Evolutionary conservation across 2,888 invertebrate species (phyloP).

Genomic region (Tridacna gigas): DNA sequence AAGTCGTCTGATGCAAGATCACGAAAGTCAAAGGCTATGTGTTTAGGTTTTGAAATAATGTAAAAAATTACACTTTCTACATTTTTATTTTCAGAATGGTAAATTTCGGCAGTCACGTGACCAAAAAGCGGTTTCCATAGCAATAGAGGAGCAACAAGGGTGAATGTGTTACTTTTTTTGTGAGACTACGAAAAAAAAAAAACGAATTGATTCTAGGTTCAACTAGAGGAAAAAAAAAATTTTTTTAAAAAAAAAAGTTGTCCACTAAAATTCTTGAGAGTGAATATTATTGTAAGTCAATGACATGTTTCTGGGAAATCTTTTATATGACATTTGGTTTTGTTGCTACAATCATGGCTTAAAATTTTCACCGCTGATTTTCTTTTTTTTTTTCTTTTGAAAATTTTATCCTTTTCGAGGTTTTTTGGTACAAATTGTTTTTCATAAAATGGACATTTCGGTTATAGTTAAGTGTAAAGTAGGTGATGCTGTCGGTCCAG

Average conservation of each 20-base stretch:
- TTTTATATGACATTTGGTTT: not conserved
- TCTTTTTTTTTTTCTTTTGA: too few relatives aligned
- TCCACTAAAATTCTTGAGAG: not conserved
- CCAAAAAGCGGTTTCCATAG: constrained; percentile 17
- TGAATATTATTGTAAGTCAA: not conserved
- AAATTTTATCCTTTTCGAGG: too few relatives aligned
- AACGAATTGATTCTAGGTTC: not conserved
- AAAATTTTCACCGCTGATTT: too few relatives aligned
- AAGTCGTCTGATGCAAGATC: too few relatives aligned
- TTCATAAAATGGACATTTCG: too few relatives aligned
- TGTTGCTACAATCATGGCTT: too few relatives aligned
- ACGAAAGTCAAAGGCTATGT: too few relatives aligned
- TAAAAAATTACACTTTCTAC: not conserved
- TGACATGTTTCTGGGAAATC: not conserved
- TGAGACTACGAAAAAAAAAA: not conserved
- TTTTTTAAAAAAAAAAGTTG: not conserved
- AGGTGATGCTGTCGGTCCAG: too few relatives aligned
- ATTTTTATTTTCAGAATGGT: constrained; percentile 20
- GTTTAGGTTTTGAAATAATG: too few relatives aligned
- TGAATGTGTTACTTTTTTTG: not conserved
- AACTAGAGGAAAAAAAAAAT: not conserved
- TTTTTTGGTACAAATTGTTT: too few relatives aligned
- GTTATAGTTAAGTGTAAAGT: too few relatives aligned
- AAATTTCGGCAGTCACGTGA: not conserved
- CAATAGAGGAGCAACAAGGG: constrained; percentile 7